Evolutionary conservation across 2,113 vertebrate species (phyloP).

Genomic region (Copsychus sechellarum): DNA sequence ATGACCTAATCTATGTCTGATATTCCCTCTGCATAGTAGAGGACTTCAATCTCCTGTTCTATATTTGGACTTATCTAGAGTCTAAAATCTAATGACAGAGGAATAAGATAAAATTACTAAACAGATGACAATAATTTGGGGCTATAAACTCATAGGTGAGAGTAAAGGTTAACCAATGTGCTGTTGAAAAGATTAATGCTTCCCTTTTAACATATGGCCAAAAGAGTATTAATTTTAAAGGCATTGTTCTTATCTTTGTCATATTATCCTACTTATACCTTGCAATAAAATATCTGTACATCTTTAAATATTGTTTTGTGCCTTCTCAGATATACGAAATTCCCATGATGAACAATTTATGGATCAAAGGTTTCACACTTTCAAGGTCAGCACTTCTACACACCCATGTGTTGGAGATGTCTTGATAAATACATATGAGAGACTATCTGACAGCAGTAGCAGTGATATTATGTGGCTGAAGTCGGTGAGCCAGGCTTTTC

Average conservation of each 20-base stretch:
- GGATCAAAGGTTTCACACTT: background rate
- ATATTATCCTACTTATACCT: background rate
- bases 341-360: background rate
- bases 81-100: background rate
- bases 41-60: background rate
- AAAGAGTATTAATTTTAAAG: background rate
- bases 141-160: background rate
- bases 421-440: background rate
- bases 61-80: background rate
- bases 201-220: background rate
- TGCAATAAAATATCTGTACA: background rate
- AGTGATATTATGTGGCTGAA: background rate
- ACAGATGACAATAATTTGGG: background rate
- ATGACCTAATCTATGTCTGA: background rate
- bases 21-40: background rate
- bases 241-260: background rate
- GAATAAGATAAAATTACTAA: background rate
- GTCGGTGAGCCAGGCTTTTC: background rate
- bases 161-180: background rate
- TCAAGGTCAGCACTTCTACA: background rate
- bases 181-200: background rate
- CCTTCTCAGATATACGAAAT: background rate
- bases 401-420: background rate
- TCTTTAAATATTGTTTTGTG: background rate
- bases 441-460: background rate